Evolutionary conservation across 2,797 vertebrate species (phyloP), one percentile per base, ranked within the genome.

Genomic region (Cynodonichthys magdalenae): DNA sequence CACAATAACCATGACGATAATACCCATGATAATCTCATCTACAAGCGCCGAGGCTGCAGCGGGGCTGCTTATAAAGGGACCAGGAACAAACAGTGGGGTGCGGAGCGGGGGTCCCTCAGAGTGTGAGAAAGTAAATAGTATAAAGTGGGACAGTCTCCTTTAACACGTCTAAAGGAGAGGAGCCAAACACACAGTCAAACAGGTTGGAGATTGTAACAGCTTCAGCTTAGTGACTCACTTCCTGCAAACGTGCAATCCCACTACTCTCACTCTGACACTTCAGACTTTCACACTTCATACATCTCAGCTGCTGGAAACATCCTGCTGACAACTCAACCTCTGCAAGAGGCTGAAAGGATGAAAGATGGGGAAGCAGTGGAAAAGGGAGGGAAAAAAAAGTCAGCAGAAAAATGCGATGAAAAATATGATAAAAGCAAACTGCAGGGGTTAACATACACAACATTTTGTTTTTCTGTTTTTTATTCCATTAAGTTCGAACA

Each of bases 51-150:
- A 72, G 75, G 70, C 76, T 69, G 64, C 63, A 77, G 66, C 56
- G 76, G 71, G 48, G 69, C 59, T 57, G 70, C 53, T 63, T 77
- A 79, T 71, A 86, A 83, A 76, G 83, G 82, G 83, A 85, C 39
- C 58, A 60, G 72, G 65, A 79, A 82, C 78, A 87, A 82, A 83
- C 85, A 79, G 77, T 77, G 70, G 69, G 70, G 56, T 66, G 15
- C 53, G 24, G 64, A 59, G 66, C 39, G 76, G 52, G 79, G 75
- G 80, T 53, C 78, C 57, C 42, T 39, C 20, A 31, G 65, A 81
- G 75, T 89, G 88, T 89, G 87, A 89, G 83, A 87, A 88, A 87
- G 89, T 88, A 89, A 90, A 91, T 73, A 87, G 57, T 80, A 74
- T 24, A 70, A 83, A 78, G 73, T 76, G 72, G 65, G 77, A 73